These are phyloP conservation scores for Leptinotarsa peninsularis DNA, from an alignment of 2,888 invertebrate species.

Conservation along the genomic window DNA sequence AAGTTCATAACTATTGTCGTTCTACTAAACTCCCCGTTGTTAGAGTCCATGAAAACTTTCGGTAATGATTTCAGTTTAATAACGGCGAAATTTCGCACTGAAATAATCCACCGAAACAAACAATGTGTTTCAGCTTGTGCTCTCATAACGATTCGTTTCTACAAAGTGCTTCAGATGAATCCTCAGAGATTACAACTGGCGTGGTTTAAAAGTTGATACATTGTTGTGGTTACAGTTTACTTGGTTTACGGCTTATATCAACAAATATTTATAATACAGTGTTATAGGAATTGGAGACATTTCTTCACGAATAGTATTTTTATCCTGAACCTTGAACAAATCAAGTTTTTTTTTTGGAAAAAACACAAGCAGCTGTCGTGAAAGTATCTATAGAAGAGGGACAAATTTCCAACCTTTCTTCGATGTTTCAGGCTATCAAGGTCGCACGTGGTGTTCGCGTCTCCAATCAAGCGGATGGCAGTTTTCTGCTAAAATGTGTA, in stretches of 20 bases:
- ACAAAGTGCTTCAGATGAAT: not conserved
- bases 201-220: slow-evolving; percentile 1
- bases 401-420: too few species aligned
- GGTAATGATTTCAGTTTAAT: slow-evolving; percentile 40
- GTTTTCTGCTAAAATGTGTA: too few species aligned
- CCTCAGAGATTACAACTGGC: not conserved
- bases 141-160: slow-evolving; percentile 8
- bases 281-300: too few species aligned
- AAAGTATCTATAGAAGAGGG: too few species aligned
- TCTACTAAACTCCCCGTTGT: slow-evolving; percentile 38
- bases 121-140: slow-evolving; percentile 33
- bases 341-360: too few species aligned
- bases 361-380: too few species aligned
- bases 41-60: slow-evolving; percentile 41
- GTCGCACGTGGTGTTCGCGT: too few species aligned
- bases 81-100: slow-evolving; percentile 36
- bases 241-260: not conserved
- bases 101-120: slow-evolving; percentile 29
- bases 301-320: too few species aligned
- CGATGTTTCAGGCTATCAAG: too few species aligned
- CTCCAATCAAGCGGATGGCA: too few species aligned
- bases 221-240: not conserved
- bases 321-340: too few species aligned
- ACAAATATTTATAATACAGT: not conserved
- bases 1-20: slow-evolving; percentile 41